phyloP scores from a whole-genome alignment of 2,113 vertebrate genomes.

The Epinephelus lanceolatus region DNA sequence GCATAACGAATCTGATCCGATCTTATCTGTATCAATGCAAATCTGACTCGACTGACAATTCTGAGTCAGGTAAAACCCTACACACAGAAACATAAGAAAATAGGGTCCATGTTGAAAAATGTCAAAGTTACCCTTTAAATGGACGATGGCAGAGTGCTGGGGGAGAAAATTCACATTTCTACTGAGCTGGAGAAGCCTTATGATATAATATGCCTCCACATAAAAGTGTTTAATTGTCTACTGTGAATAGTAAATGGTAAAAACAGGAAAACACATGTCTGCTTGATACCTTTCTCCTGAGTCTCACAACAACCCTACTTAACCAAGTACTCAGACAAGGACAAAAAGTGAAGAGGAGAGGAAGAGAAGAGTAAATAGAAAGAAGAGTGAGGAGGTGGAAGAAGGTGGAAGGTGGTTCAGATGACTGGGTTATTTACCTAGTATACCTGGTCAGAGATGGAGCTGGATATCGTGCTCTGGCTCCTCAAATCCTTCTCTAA shows the following conservation, averaged over 20 bases:
- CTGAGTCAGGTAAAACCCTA: too few relatives aligned
- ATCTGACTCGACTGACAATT: too few relatives aligned
- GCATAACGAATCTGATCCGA: too few relatives aligned
- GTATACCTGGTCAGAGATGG: conserved; percentile 62
- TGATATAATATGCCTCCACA: conserved; percentile 9
- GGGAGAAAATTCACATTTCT: conserved; percentile 33
- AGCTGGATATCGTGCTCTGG: conserved; percentile 65
- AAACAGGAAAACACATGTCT: neutral
- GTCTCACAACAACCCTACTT: conserved; percentile 29
- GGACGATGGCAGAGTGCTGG: conserved; percentile 29
- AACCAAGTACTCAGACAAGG: neutral
- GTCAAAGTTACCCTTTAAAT: neutral
- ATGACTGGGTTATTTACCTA: conserved; percentile 64
- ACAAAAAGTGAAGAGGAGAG: conserved; percentile 20
- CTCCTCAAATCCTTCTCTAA: conserved; percentile 80
- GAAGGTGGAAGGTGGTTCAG: conserved; percentile 31
- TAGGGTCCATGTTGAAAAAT: too few relatives aligned
- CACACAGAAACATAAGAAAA: too few relatives aligned
- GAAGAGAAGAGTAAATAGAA: conserved; percentile 38
- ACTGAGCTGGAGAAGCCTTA: neutral
- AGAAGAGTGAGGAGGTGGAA: conserved; percentile 14
- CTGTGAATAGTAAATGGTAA: conserved; percentile 28
- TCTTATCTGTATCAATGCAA: too few relatives aligned
- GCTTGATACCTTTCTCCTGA: conserved; percentile 14
- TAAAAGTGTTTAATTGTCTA: conserved; percentile 39